Evolutionary conservation across 2,888 invertebrate species (phyloP).

Genomic region (Leptinotarsa juncta): DNA sequence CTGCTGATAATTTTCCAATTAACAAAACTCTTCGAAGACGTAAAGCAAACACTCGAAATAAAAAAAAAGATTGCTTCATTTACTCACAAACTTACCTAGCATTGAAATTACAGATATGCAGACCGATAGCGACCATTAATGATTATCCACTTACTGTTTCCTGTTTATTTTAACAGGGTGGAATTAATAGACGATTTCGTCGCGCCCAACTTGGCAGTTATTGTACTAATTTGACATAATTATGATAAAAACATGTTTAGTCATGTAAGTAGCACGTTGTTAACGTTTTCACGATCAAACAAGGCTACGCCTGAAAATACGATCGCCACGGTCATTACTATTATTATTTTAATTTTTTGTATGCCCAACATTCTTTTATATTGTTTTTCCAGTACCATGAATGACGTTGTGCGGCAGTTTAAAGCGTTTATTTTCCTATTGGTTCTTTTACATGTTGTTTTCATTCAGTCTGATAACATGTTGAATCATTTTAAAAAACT

Average conservation of each 20-base stretch:
- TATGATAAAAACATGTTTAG: conserved; percentile 44
- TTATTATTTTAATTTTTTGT: conserved; percentile 28
- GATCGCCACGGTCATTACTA: conserved; percentile 32
- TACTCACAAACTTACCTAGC: conserved; percentile 9
- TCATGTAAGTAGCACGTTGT: conserved; percentile 36
- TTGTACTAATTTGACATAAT: conserved; percentile 55
- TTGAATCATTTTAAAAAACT: neutral
- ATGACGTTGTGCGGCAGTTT: conserved; percentile 25
- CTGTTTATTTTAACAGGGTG: conserved; percentile 55
- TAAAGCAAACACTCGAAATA: conserved; percentile 9
- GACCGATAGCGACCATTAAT: conserved; percentile 45
- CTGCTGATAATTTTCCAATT: conserved; percentile 12
- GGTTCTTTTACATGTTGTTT: neutral
- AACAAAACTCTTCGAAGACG: conserved; percentile 1
- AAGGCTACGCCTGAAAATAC: conserved; percentile 35
- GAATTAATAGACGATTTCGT: conserved; percentile 44
- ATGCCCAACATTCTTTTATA: conserved; percentile 23
- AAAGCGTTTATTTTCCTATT: conserved; percentile 29
- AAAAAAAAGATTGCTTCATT: conserved; percentile 20
- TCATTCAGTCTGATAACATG: no score
- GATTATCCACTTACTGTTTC: conserved; percentile 57
- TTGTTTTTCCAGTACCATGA: conserved; percentile 27
- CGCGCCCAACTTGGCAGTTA: conserved; percentile 50
- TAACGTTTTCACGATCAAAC: conserved; percentile 25
- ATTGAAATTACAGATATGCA: conserved; percentile 36